Percentiles rank a stretch among this genome's conserved stretches.
Conservation (phyloP, 2,888 invertebrate genomes). For the Steinernema hermaphroditum region DNA sequence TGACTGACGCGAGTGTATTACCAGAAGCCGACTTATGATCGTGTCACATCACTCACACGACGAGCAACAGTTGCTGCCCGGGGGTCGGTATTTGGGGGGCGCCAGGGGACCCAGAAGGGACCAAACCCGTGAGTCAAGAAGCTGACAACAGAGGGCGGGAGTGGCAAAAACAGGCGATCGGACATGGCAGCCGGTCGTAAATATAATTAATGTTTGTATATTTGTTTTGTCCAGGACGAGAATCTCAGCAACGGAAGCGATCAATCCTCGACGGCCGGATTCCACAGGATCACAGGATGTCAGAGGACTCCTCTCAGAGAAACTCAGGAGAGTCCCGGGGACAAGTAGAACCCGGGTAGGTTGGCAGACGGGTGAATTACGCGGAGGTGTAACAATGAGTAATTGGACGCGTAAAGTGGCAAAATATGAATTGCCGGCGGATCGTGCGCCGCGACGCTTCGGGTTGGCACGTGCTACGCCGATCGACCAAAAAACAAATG, state of each 20-base stretch:
- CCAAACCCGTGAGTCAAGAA: not conserved
- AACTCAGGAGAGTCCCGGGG: no score
- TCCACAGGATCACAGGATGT: no score
- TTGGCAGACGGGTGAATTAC: no score
- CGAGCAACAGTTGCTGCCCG: not conserved
- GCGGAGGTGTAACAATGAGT: conserved; percentile 14
- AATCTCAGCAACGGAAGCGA: not conserved
- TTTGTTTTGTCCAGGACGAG: not conserved
- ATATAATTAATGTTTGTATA: not conserved
- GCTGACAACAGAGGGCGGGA: not conserved
- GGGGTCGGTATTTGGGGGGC: not conserved
- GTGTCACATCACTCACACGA: not conserved
- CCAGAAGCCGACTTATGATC: not conserved
- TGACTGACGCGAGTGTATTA: not conserved
- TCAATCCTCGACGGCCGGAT: no score
- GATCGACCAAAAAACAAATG: conserved; percentile 8
- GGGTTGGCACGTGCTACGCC: conserved; percentile 16
- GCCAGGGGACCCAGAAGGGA: not conserved
- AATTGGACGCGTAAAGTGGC: not conserved
- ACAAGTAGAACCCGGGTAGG: no score
- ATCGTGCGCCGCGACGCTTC: not conserved
- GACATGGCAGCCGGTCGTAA: not conserved
- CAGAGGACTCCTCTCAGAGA: no score
- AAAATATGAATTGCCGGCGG: not conserved
- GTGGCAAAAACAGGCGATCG: not conserved